A percentile compares a stretch with the other conserved stretches of the same genome.
Evolutionary conservation across 2,797 vertebrate genomes (phyloP).

Genomic region (Eospalax fontanierii): DNA sequence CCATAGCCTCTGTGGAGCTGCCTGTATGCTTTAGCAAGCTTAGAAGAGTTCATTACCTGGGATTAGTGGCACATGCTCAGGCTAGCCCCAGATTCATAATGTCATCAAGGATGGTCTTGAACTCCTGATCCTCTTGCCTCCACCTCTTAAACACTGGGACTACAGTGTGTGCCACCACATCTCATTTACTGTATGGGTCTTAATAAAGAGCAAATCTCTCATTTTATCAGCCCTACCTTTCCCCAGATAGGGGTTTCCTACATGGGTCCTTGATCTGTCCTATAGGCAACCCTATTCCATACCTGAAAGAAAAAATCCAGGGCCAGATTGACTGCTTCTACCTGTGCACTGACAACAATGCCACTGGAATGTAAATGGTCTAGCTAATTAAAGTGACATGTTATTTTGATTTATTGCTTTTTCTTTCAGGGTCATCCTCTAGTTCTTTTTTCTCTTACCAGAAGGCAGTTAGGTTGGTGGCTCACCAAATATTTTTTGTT

Average conservation of each 20-base stretch:
- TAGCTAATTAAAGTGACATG: conserved; percentile 63
- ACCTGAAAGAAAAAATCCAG: conserved; percentile 63
- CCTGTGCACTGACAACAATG: conserved; percentile 38
- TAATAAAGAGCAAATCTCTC: conserved; percentile 48
- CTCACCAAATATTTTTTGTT: conserved; percentile 21
- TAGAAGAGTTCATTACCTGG: not conserved
- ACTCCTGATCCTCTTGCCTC: not conserved
- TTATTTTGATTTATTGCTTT: conserved; percentile 74
- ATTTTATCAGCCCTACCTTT: not conserved
- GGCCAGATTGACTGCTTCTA: conserved; percentile 24
- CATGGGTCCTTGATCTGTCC: not conserved
- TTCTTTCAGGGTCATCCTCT: conserved; percentile 59
- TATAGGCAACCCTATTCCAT: conserved; percentile 37
- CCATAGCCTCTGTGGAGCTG: not conserved
- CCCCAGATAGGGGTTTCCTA: not conserved
- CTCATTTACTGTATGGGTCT: not conserved
- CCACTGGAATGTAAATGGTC: conserved; percentile 62
- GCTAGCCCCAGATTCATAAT: not conserved
- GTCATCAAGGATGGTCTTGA: not conserved
- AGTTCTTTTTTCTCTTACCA: conserved; percentile 57
- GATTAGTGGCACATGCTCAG: not conserved
- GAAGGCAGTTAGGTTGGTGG: conserved; percentile 9
- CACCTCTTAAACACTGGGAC: not conserved
- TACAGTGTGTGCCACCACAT: not conserved
- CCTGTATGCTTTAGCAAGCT: not conserved